Evolutionary conservation across 92 coral and sea anemone species (phyloP), one percentile per base, ranked within the genome.

Genomic region (Virgularia gustaviana): DNA sequence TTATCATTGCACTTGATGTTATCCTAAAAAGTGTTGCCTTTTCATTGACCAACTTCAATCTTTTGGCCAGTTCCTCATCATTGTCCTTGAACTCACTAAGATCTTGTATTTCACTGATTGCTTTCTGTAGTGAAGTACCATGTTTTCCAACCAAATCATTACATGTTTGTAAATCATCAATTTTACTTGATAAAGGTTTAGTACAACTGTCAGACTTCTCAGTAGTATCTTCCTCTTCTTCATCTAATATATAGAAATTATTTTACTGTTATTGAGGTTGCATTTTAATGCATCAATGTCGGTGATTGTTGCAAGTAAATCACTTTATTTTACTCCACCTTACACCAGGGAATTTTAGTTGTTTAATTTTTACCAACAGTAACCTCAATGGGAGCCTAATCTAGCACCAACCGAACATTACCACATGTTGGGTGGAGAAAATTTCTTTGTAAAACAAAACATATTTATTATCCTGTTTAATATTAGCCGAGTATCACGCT

Each of bases 1-100:
- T 94, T 24, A 94, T 94, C 99, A 94, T 94, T 58, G 99, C 99
- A 85, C 90, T 94, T 55, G 99, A 89, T 63, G 99, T 94, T 49
- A 94, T 94, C 78, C 99, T 76, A 65, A 94, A 94, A 63, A 94
- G 76, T 15, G 99, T 94, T 39, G 99, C 91, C 78, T 94, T 94
- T 83, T 94, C 99, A 36, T 94, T 94, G 61, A 89, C 99, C 42
- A 86, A 55, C 64, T 94, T 94, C 18, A 94, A 78, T 19, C 60
- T 68, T 65, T 87, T 94, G 54, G 87, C 56, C 37, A 87, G 51
- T 54, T 87, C 71, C 9, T 88, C 49, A 4, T 77, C 75, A 35
- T 85, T 80, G 55, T 92, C 96, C 63, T 86, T 89, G 13, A 88
- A 81, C 65, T 89, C 99, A 36, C 60, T 49, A 20, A 68, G 62